Conservation (phyloP, 2,888 invertebrate genomes). For the Dynastes maya region DNA sequence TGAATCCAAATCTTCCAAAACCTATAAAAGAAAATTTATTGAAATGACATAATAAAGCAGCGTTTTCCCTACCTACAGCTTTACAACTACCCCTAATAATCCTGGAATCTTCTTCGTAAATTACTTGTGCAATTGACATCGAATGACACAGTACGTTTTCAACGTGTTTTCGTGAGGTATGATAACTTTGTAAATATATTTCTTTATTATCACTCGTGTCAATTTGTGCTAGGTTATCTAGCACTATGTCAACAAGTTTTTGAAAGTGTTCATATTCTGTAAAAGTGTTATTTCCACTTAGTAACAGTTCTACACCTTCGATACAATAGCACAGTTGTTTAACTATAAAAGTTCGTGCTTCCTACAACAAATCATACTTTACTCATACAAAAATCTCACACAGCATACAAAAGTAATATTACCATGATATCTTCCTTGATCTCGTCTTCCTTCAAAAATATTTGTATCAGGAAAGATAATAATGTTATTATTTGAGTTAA, state of each 20-base stretch:
- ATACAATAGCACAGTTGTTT: slow-evolving; percentile 60
- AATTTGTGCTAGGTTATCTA: slow-evolving; percentile 63
- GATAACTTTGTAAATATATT: slow-evolving; percentile 51
- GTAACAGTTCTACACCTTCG: slow-evolving; percentile 55
- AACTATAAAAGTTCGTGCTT: slow-evolving; percentile 60
- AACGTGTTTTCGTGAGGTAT: slow-evolving; percentile 58
- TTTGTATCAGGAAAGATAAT: slow-evolving; percentile 43
- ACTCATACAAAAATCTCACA: background rate
- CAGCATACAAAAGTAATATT: background rate
- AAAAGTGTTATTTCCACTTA: slow-evolving; percentile 50
- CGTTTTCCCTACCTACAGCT: slow-evolving; percentile 69
- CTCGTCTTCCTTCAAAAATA: slow-evolving; percentile 43
- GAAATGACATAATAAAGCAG: background rate
- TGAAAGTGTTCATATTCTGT: slow-evolving; percentile 62
- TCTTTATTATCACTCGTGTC: slow-evolving; percentile 56
- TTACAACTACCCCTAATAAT: slow-evolving; percentile 74
- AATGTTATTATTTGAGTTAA: slow-evolving; percentile 44
- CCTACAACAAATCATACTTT: slow-evolving; percentile 53
- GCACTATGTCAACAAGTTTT: slow-evolving; percentile 65
- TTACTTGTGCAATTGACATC: slow-evolving; percentile 68
- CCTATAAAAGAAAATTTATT: slow-evolving; percentile 65
- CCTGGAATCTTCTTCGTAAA: slow-evolving; percentile 63
- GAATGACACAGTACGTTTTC: slow-evolving; percentile 68
- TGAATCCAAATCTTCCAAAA: slow-evolving; percentile 72
- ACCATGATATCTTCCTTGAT: slow-evolving; percentile 34